Evolutionary conservation across 2,888 invertebrate genomes (phyloP).

Genomic region (Luperina testacea): DNA sequence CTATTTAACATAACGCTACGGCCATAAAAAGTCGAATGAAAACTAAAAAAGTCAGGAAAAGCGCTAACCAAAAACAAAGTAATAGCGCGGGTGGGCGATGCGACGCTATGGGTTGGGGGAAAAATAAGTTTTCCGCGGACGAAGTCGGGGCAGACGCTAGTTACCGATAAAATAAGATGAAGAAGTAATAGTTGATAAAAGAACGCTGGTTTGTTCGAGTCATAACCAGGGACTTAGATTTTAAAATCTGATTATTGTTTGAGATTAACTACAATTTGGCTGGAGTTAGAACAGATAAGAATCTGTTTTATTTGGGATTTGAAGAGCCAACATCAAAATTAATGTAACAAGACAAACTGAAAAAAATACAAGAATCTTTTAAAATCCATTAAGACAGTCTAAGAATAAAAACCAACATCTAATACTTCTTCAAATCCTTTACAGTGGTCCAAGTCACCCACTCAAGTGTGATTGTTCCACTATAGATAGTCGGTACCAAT

Average conservation of each 20-base stretch:
- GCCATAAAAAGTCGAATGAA: no score
- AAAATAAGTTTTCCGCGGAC: no score
- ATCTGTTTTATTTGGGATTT: not conserved
- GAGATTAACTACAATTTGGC: not conserved
- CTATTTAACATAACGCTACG: no score
- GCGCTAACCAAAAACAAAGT: no score
- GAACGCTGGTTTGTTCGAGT: no score
- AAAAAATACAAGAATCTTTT: conserved; percentile 1
- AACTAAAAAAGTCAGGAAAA: no score
- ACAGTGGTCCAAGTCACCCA: conserved; percentile 68
- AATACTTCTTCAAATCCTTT: conserved; percentile 49
- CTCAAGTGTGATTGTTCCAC: conserved; percentile 74
- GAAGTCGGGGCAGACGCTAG: no score
- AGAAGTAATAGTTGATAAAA: not conserved
- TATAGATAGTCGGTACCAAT: conserved; percentile 69
- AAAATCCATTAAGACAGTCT: not conserved
- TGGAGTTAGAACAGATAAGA: not conserved
- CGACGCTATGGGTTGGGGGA: no score
- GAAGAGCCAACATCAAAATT: not conserved
- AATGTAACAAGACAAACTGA: not conserved
- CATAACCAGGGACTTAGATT: not conserved
- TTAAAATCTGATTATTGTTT: not conserved
- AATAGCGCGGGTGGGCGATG: no score
- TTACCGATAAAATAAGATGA: not conserved
- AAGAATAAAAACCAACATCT: conserved; percentile 8